Percentiles rank a stretch among this genome's conserved stretches.
Conservation (phyloP, 2,888 invertebrate species). For the Drosophila affinis region DNA sequence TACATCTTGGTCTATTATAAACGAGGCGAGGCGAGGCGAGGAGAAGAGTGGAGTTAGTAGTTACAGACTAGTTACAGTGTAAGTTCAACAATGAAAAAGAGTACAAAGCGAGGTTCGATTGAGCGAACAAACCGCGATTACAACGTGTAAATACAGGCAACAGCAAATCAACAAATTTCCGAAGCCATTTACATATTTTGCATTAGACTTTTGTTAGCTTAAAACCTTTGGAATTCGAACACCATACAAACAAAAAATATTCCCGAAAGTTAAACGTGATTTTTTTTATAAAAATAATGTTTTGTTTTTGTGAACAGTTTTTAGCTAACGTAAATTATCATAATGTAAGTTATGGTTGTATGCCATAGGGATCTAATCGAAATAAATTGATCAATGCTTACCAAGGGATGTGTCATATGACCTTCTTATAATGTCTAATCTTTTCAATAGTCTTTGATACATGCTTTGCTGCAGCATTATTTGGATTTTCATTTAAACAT, state of each 20-base stretch:
- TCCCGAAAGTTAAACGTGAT: background rate
- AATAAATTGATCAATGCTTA: slow-evolving; percentile 7
- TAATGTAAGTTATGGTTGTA: background rate
- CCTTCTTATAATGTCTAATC: background rate
- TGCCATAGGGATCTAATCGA: background rate
- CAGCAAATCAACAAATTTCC: slow-evolving; percentile 22
- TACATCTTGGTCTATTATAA: background rate
- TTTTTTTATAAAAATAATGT: slow-evolving; percentile 6
- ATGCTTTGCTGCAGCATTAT: slow-evolving; percentile 12
- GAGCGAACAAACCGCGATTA: slow-evolving; percentile 35
- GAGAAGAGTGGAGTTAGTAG: background rate
- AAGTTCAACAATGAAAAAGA: slow-evolving; percentile 69
- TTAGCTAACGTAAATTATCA: background rate
- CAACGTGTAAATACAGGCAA: slow-evolving; percentile 33
- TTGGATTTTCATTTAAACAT: background rate
- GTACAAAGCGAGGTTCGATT: slow-evolving; percentile 74
- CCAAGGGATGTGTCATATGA: slow-evolving; percentile 1
- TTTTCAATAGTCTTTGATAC: background rate
- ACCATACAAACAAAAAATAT: background rate
- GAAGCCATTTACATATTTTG: slow-evolving; percentile 39
- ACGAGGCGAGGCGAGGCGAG: background rate
- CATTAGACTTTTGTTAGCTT: background rate
- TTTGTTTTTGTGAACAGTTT: background rate
- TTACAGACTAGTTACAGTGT: slow-evolving; percentile 21
- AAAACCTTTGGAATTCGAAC: background rate